Evolutionary conservation across 2,113 vertebrate species (phyloP), one percentile per base, ranked within the genome.

Genomic region (Muscicapa adusta): DNA sequence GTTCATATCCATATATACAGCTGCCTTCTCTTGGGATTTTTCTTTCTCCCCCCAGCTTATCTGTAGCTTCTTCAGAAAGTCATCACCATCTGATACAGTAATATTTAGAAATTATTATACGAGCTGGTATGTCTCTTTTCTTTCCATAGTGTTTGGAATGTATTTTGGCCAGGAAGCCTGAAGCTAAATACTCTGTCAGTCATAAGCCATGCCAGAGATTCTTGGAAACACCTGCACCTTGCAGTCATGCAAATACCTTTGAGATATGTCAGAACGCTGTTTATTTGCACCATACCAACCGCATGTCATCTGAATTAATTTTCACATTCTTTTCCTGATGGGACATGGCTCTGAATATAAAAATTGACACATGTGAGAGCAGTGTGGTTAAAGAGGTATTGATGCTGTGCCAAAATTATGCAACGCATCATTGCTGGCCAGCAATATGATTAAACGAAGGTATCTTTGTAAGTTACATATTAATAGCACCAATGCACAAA

Each of bases 211-310:
- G 94, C 42, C 36, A 95, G 25, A 25, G 48, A 95, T 95, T 95
- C 87, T 96, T 95, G 67, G 78, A 97, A 94, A 86, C 83, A 81
- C 57, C 93, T 94, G 89, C 48, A 84, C 33, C 88, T 94, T 83
- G 71, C 71, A 71, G 91, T 88, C 96, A 81, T 56, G 60, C 56
- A 94, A 66, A 95, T 93, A 28, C 67, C 90, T 97, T 86, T 88
- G 65, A 95, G 85, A 77, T 89, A 67, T 80, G 67, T 88, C 88
- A 90, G 61, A 96, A 78, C 43, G 36, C 23, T 90, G 43, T 83
- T 93, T 94, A 80, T 88, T 96, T 93, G 56, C 72, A 91, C 75
- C 88, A 75, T 94, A 96, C 80, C 86, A 74, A 88, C 77, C 24
- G 3, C 65, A 65, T 70, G 53, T 78, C 48, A 70, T 73, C 68